Percentiles rank a stretch among this genome's conserved stretches.
Evolutionary conservation across 2,888 invertebrate species (phyloP).

Genomic region (Ochropleura plecta): DNA sequence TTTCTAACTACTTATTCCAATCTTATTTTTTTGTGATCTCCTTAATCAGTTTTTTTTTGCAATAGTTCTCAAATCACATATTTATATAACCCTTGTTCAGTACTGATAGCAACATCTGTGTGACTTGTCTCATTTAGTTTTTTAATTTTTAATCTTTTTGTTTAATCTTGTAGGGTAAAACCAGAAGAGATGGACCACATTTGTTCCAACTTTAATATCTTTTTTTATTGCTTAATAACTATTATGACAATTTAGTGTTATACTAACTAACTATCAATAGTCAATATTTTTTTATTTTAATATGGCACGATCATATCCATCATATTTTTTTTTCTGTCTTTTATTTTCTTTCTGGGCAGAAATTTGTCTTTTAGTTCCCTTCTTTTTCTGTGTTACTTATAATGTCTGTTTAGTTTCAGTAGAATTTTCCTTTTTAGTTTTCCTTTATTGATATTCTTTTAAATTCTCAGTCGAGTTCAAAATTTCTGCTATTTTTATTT

Average conservation of each 20-base stretch:
- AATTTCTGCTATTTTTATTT: constrained; percentile 42
- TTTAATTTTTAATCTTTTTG: too few relatives aligned
- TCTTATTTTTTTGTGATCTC: too few relatives aligned
- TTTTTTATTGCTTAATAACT: background rate
- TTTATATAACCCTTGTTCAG: too few relatives aligned
- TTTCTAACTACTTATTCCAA: too few relatives aligned
- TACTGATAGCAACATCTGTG: too few relatives aligned
- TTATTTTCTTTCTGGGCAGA: constrained; percentile 36
- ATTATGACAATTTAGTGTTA: constrained; percentile 23
- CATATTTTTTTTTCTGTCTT: constrained; percentile 31
- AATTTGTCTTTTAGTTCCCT: constrained; percentile 30
- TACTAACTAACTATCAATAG: constrained; percentile 30
- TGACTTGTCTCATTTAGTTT: too few relatives aligned
- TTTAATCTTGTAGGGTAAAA: too few relatives aligned
- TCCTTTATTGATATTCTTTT: constrained; percentile 37
- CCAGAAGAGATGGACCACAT: too few relatives aligned
- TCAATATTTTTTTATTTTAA: constrained; percentile 24
- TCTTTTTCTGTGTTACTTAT: constrained; percentile 23
- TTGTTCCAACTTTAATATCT: too few relatives aligned
- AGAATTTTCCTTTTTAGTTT: constrained; percentile 31
- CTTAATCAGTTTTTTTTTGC: too few relatives aligned
- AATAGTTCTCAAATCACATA: too few relatives aligned
- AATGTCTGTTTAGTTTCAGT: constrained; percentile 31
- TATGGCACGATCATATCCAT: constrained; percentile 28
- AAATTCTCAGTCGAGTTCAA: constrained; percentile 40